These are phyloP conservation scores for Phallusia fumigata DNA, from an alignment of 23 tunicate species.

Conservation along the genomic window DNA sequence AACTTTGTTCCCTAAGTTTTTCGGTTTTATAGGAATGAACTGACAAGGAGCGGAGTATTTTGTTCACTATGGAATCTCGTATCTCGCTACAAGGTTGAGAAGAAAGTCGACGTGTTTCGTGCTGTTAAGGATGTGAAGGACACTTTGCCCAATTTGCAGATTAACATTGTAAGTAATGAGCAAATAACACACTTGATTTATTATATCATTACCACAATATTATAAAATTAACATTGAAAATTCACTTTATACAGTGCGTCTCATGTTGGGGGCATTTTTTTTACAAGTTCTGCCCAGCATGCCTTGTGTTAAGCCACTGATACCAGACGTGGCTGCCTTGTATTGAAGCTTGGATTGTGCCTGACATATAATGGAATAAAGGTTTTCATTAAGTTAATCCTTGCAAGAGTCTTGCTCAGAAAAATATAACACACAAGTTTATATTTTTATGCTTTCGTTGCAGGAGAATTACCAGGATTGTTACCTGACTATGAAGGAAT, in stretches of 20 bases:
- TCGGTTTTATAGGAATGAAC: background rate
- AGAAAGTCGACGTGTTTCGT: background rate
- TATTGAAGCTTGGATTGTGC: too few relatives aligned
- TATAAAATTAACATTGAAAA: too few relatives aligned
- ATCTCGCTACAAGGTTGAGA: conserved; percentile 7
- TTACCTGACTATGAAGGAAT: background rate
- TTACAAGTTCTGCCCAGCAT: too few relatives aligned
- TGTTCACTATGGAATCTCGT: background rate
- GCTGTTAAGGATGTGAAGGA: background rate
- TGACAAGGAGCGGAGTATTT: background rate
- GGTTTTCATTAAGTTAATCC: too few relatives aligned
- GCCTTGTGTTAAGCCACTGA: too few relatives aligned
- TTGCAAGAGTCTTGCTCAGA: too few relatives aligned
- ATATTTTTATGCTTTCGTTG: background rate
- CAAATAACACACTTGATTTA: too few relatives aligned
- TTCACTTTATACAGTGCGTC: background rate
- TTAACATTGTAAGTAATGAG: background rate
- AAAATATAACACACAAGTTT: too few relatives aligned
- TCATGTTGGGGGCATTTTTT: background rate
- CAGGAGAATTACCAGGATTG: conserved; percentile 5
- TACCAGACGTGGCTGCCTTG: too few relatives aligned
- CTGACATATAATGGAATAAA: too few relatives aligned
- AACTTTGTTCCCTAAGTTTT: too few relatives aligned
- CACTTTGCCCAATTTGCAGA: background rate
- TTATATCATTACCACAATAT: too few relatives aligned